Conservation (phyloP, 2,797 vertebrate genomes). For the Galago senegalensis region DNA sequence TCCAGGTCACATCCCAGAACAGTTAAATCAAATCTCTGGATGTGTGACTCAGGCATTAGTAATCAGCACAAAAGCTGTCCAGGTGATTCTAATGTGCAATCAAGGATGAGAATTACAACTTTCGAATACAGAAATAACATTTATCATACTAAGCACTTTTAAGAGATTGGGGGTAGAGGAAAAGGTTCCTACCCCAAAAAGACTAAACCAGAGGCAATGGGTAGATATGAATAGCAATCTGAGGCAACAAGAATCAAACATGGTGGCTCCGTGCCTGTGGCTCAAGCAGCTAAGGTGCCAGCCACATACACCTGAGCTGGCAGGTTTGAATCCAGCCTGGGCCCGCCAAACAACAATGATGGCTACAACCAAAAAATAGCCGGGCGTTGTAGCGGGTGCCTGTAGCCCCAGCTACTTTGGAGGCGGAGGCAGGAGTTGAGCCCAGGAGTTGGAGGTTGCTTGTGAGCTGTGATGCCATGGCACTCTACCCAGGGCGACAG, state of each 20-base stretch:
- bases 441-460: too few species aligned
- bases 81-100: neutral
- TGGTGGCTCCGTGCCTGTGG: neutral
- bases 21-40: conserved; percentile 3
- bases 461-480: too few species aligned
- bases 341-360: too few species aligned
- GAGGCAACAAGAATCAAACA: conserved; percentile 38
- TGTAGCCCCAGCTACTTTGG: too few species aligned
- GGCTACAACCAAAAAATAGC: too few species aligned
- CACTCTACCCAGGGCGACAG: too few species aligned
- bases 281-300: too few species aligned
- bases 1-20: neutral
- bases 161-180: neutral
- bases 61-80: neutral
- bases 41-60: neutral
- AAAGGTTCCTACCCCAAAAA: neutral
- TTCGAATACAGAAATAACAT: conserved; percentile 38
- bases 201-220: conserved; percentile 27
- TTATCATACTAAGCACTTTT: neutral
- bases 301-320: too few species aligned
- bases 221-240: conserved; percentile 1
- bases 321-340: too few species aligned
- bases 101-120: neutral
- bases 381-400: too few species aligned
- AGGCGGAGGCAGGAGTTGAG: too few species aligned